These are phyloP conservation scores for Erpobdella octoculata DNA, from an alignment of 2,888 invertebrate genomes.

Conservation along the genomic window DNA sequence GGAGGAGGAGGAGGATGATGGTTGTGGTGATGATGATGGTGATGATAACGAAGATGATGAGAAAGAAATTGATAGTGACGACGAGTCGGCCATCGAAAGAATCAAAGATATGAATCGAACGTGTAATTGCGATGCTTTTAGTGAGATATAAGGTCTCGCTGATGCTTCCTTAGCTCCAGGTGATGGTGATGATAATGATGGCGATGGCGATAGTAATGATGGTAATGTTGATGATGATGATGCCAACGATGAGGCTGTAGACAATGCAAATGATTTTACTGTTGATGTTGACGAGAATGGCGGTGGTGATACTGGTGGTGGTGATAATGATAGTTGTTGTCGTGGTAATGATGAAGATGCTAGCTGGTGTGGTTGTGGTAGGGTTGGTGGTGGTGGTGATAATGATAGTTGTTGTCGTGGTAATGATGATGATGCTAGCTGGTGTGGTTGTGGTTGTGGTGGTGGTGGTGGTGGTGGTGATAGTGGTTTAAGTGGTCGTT, in stretches of 20 bases:
- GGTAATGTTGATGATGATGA: slow-evolving; percentile 34
- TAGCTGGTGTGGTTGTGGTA: neutral
- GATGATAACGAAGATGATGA: slow-evolving; percentile 27
- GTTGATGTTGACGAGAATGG: slow-evolving; percentile 15
- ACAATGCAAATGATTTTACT: slow-evolving; percentile 34
- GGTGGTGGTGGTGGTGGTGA: no score
- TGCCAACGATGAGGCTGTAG: slow-evolving; percentile 36
- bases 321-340: neutral
- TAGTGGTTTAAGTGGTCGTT: no score
- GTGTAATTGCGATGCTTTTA: slow-evolving; percentile 34
- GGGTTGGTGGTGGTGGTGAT: no score
- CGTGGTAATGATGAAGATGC: neutral
- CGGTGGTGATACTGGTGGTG: no score
- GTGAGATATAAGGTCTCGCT: slow-evolving; percentile 34
- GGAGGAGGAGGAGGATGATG: slow-evolving; percentile 25
- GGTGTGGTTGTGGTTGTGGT: no score
- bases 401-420: neutral
- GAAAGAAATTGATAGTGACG: slow-evolving; percentile 36
- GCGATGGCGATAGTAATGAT: slow-evolving; percentile 35
- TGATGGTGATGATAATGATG: slow-evolving; percentile 35
- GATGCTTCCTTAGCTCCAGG: slow-evolving; percentile 36
- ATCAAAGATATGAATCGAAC: slow-evolving; percentile 36
- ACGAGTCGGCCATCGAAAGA: slow-evolving; percentile 35
- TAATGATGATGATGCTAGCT: neutral
- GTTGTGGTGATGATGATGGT: slow-evolving; percentile 24